Base-by-base conservation (phyloP, 2,113 vertebrate genomes). In the Heterocephalus glaber region DNA sequence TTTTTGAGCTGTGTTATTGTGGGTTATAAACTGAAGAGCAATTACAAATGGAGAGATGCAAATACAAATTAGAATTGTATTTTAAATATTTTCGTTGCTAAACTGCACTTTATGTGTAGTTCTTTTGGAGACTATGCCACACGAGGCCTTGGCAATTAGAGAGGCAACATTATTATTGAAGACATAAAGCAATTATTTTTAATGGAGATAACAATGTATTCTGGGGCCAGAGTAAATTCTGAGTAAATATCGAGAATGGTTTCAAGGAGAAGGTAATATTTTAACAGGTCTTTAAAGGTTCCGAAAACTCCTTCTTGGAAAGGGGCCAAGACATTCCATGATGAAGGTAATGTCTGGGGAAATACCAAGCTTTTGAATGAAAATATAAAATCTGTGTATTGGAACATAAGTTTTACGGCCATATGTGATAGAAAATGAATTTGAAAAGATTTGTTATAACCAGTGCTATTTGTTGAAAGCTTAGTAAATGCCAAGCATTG, bases 361-460 rank as follows among this genome's bases (percentile, higher is more conserved):
- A 86, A 83, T 68, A 88, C 12, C 47, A 70, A 70, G 35, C 79
- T 76, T 14, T 85, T 56, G n/a, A 77, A 84, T 94, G 74, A 80
- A 90, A 97, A 44, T 44, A 72, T 84, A 76, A 88, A 95, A 72
- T 92, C 79, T 82, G 13, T 56, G 20, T 92, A 12, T 87, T 97
- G 26, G 65, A 93, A 80, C 20, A 26, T 49, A 87, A 60, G 33
- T 94, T 94, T 96, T 90, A 92, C 74, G 79, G 68, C 33, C 1
- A 20, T 58, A 5, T 86, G 13, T 30, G 28, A 35, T 81, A 77
- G 54, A 17, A 93, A 87, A 90, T 81, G 85, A 90, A 41, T 44
- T 90, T 81, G n/a, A 70, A 93, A 83, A 72, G 47, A 80, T 81
- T 86, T 88, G n/a, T 87, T 92, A 52, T 85, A 94, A 86, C 19